Percentiles rank a stretch among this genome's conserved stretches.
Conservation (phyloP, 2,113 vertebrate species). For the Gadus chalcogrammus region DNA sequence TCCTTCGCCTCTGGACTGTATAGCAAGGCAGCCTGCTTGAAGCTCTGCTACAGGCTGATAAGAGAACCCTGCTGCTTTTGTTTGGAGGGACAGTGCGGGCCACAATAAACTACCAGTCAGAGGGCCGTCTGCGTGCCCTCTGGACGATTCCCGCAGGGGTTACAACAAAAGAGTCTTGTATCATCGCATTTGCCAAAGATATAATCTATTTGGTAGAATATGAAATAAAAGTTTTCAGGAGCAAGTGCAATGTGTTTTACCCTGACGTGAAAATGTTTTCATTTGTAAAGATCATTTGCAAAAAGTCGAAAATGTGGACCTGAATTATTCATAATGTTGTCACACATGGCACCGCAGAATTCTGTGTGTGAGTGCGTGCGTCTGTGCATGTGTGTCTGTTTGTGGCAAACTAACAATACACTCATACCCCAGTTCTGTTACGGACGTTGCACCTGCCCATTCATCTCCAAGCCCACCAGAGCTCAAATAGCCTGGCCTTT, state of each 20-base stretch:
- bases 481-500: constrained; percentile 15
- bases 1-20: constrained; percentile 29
- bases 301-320: not conserved
- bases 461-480: constrained; percentile 21
- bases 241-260: no score
- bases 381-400: not conserved
- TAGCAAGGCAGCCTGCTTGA: constrained; percentile 23
- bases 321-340: not conserved
- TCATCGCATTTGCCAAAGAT: not conserved
- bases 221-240: not conserved
- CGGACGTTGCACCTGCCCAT: constrained; percentile 20
- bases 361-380: not conserved
- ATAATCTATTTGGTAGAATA: not conserved
- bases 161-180: no score
- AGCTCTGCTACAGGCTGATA: constrained; percentile 52
- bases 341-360: not conserved
- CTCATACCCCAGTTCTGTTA: not conserved
- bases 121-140: no score
- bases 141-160: no score
- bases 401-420: constrained; percentile 24
- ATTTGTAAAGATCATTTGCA: not conserved
- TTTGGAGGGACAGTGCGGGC: no score
- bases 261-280: not conserved
- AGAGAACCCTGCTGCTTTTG: constrained; percentile 13
- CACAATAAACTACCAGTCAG: no score